A percentile compares a stretch with the other conserved stretches of the same genome.
Evolutionary conservation across 2,797 vertebrate species (phyloP).

Genomic region (Pteronotus mesoamericanus): DNA sequence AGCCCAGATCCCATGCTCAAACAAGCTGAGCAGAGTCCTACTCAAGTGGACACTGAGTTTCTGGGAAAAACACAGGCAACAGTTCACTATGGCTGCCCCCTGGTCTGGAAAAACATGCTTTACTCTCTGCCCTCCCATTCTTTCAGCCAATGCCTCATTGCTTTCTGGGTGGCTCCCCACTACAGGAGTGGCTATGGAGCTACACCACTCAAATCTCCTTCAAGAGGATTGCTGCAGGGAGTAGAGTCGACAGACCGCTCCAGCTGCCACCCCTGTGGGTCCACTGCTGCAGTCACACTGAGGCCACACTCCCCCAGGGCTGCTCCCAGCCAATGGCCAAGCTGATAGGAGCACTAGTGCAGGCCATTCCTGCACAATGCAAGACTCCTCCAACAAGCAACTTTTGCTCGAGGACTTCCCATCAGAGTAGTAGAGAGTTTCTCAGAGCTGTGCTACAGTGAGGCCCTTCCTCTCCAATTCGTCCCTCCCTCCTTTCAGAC

Average conservation of each 20-base stretch:
- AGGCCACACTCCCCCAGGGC: not conserved
- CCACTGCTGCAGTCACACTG: not conserved
- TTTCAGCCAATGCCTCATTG: not conserved
- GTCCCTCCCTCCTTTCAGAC: not conserved
- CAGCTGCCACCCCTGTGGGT: not conserved
- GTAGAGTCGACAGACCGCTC: not conserved
- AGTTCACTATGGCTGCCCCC: not conserved
- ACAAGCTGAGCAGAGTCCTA: not conserved
- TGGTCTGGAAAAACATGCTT: not conserved
- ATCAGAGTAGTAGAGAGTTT: not conserved
- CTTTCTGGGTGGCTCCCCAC: not conserved
- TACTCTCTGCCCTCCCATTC: not conserved
- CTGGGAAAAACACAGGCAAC: not conserved
- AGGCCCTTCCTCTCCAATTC: not conserved
- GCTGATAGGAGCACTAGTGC: not conserved
- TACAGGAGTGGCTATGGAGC: not conserved
- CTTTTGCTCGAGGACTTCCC: not conserved
- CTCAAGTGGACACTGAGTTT: not conserved
- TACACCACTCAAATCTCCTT: not conserved
- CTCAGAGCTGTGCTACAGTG: not conserved
- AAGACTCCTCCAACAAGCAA: not conserved
- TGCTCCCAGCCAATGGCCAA: not conserved
- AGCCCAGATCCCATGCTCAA: not conserved
- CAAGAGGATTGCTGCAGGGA: not conserved
- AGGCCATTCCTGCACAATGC: not conserved